Percentiles rank a stretch among this genome's conserved stretches.
Conservation (phyloP, 2,113 vertebrate genomes). For the Polypterus senegalus region DNA sequence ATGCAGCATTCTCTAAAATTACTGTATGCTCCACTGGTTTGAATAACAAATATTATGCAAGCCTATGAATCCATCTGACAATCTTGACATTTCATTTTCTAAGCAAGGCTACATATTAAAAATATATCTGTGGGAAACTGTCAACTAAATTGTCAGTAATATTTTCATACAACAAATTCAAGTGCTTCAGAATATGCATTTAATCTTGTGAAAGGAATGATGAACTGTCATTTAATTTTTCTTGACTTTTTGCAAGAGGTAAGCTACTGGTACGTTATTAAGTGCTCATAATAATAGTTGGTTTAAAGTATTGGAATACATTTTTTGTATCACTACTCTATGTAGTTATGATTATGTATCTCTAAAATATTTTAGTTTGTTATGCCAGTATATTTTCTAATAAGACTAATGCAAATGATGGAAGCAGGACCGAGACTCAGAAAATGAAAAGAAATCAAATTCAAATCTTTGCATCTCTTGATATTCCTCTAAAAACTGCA, state of each 20-base stretch:
- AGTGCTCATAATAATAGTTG: background rate
- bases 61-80: background rate
- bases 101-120: constrained; percentile 5
- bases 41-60: background rate
- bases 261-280: background rate
- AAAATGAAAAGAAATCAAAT: too few species aligned
- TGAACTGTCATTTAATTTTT: background rate
- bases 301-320: background rate
- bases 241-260: background rate
- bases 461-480: too few species aligned
- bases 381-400: too few species aligned
- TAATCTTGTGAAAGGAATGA: background rate
- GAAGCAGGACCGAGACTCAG: too few species aligned
- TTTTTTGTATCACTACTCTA: background rate
- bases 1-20: background rate
- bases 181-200: background rate
- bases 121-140: background rate
- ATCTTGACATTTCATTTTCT: constrained; percentile 2
- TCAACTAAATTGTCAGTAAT: constrained; percentile 6
- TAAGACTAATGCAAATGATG: too few species aligned
- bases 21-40: constrained; percentile 1
- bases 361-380: too few species aligned
- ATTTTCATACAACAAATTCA: constrained; percentile 2
- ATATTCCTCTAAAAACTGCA: too few species aligned
- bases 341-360: too few species aligned